A percentile compares a stretch with the other conserved stretches of the same genome.
phyloP scores from a whole-genome alignment of 1,140 invertebrate genomes.

The Listronotus oregonensis region DNA sequence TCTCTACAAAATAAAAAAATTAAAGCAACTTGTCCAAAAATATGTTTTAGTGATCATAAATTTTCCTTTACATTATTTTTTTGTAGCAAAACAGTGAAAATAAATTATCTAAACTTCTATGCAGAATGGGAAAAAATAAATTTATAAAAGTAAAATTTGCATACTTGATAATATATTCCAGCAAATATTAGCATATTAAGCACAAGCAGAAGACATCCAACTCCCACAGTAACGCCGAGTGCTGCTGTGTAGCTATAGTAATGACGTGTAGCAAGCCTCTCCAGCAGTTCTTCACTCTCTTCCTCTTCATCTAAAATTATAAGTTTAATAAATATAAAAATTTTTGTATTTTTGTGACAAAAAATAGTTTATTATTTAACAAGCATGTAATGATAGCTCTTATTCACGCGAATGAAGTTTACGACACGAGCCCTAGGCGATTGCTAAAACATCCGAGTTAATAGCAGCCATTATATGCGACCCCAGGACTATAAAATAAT shows the following conservation, averaged over 20 bases:
- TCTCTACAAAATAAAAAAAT: constrained; percentile 56
- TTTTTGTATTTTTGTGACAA: too few species aligned
- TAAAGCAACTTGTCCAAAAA: background rate
- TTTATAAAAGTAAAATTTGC: background rate
- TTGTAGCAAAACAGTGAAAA: too few species aligned
- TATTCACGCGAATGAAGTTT: too few species aligned
- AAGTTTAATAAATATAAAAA: background rate
- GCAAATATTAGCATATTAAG: constrained; percentile 88
- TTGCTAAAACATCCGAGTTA: too few species aligned
- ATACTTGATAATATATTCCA: constrained; percentile 76
- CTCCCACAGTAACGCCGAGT: constrained; percentile 85
- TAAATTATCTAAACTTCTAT: too few species aligned
- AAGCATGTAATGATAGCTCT: too few species aligned
- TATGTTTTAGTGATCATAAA: too few species aligned
- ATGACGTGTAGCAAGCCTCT: constrained; percentile 60
- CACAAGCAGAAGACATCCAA: constrained; percentile 83
- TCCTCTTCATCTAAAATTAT: constrained; percentile 56
- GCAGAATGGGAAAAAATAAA: background rate
- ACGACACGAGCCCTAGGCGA: too few species aligned
- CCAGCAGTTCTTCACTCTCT: constrained; percentile 59
- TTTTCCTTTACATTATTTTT: too few species aligned
- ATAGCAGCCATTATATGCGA: too few species aligned
- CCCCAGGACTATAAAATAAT: too few species aligned
- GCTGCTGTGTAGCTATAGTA: constrained; percentile 78
- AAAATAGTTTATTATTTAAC: too few species aligned